phyloP scores from a whole-genome alignment of 2,113 vertebrate genomes.

The Charina bottae region DNA sequence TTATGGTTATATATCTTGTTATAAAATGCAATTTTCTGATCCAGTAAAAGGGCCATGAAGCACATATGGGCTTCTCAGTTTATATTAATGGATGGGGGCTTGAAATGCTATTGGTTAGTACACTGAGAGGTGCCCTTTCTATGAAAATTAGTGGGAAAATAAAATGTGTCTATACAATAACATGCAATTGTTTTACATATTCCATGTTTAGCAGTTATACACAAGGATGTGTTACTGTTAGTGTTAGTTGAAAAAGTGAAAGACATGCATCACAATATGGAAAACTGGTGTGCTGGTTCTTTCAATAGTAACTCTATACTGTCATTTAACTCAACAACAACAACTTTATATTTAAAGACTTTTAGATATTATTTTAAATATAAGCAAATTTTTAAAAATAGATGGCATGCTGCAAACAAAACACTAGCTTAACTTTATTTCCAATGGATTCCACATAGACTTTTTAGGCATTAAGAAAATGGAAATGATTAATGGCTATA shows the following conservation, averaged over 20 bases:
- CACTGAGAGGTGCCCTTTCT: neutral
- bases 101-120: neutral
- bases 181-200: neutral
- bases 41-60: neutral
- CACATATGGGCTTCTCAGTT: constrained; percentile 1
- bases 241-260: neutral
- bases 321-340: neutral
- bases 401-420: neutral
- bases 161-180: neutral
- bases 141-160: neutral
- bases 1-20: neutral
- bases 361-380: neutral
- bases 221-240: neutral
- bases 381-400: neutral
- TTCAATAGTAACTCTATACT: neutral
- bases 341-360: neutral
- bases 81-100: neutral
- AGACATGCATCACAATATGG: neutral
- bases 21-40: neutral
- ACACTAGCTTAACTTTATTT: neutral
- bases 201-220: neutral
- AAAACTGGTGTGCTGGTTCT: neutral
- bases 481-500: neutral
- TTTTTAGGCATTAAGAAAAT: neutral
- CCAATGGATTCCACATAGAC: neutral